Conservation (phyloP, 1,140 invertebrate genomes). For the Galleria mellonella region DNA sequence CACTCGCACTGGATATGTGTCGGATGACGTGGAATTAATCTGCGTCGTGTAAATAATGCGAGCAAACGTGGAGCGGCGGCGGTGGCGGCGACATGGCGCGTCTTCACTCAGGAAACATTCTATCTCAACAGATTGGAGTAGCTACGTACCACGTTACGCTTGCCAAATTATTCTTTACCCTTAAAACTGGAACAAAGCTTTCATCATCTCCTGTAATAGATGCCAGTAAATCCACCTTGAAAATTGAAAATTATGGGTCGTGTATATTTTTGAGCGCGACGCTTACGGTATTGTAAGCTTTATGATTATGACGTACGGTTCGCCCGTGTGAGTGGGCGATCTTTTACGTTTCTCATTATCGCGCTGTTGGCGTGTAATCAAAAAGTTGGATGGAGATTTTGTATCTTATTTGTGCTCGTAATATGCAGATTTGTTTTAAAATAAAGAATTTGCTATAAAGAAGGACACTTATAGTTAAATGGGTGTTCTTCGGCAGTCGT, state of each 20-base stretch:
- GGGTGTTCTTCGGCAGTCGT: no score
- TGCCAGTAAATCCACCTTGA: conserved; percentile 22
- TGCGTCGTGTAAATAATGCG: conserved; percentile 38
- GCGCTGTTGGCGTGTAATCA: neutral
- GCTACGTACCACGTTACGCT: conserved; percentile 21
- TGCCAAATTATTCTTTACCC: conserved; percentile 43
- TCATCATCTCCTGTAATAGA: conserved; percentile 24
- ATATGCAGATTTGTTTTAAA: neutral
- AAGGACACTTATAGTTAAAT: no score
- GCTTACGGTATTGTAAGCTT: conserved; percentile 2
- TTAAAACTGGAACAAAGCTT: conserved; percentile 26
- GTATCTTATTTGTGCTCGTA: neutral
- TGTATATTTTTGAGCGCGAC: conserved; percentile 6
- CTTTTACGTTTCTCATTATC: neutral
- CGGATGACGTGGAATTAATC: conserved; percentile 55
- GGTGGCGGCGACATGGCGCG: conserved; percentile 30
- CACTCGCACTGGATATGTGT: conserved; percentile 34
- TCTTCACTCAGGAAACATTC: conserved; percentile 26
- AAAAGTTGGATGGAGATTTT: conserved; percentile 1
- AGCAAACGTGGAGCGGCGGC: conserved; percentile 45
- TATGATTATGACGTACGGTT: neutral
- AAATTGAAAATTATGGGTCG: conserved; percentile 27
- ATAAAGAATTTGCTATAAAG: no score
- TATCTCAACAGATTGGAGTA: conserved; percentile 34
- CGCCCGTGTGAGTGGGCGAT: neutral